Conservation (phyloP, 2,113 vertebrate species). For the Apodemus sylvaticus region DNA sequence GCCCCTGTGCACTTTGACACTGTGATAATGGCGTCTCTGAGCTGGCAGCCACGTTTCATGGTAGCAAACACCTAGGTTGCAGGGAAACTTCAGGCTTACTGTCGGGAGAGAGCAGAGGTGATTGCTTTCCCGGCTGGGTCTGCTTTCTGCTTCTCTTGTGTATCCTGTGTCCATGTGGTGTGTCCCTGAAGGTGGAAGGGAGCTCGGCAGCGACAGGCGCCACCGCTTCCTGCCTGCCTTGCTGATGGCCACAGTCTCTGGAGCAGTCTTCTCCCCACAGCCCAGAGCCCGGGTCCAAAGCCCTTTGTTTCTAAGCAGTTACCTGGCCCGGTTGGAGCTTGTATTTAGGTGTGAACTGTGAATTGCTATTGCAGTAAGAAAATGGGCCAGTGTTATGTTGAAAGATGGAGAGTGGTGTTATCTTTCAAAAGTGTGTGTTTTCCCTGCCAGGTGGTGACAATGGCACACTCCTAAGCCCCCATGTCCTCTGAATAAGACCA, state of each 20-base stretch:
- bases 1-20: conserved; percentile 11
- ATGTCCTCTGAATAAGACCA: not conserved
- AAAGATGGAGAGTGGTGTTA: not conserved
- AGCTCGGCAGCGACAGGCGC: not conserved
- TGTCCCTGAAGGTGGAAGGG: not conserved
- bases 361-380: not conserved
- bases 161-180: not conserved
- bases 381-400: not conserved
- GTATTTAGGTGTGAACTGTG: not conserved
- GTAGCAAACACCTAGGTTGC: conserved; percentile 27
- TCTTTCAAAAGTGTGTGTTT: not conserved
- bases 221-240: not conserved
- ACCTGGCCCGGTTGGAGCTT: not conserved
- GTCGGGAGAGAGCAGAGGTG: conserved; percentile 45
- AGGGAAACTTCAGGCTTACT: conserved; percentile 10
- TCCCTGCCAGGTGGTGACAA: not conserved
- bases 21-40: conserved; percentile 49
- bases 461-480: fast-evolving
- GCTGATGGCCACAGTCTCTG: not conserved
- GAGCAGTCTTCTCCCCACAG: not conserved
- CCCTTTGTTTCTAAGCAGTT: not conserved
- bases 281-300: not conserved
- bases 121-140: not conserved
- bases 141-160: conserved; percentile 6
- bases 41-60: conserved; percentile 44